phyloP scores from a whole-genome alignment of 2,888 invertebrate species.

The Drosophila hamatofila region DNA sequence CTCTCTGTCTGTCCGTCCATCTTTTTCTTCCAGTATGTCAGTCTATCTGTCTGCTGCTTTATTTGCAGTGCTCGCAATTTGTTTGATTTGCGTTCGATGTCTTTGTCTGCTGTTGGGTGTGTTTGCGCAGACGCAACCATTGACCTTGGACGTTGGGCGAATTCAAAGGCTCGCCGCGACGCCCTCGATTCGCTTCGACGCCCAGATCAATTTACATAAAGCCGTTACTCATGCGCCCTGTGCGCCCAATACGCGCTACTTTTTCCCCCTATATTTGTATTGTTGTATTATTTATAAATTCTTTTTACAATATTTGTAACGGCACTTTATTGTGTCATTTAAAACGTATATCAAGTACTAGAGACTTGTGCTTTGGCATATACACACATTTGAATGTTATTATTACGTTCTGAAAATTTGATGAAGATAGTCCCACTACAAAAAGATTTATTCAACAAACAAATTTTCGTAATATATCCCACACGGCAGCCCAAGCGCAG shows the following conservation, averaged over 20 bases:
- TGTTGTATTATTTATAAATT: constrained; percentile 44
- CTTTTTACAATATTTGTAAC: constrained; percentile 70
- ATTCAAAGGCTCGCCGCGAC: constrained; percentile 59
- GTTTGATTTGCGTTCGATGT: constrained; percentile 31
- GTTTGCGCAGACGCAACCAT: constrained; percentile 72
- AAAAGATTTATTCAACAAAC: too few species aligned
- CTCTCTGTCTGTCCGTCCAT: background rate
- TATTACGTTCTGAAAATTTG: too few species aligned
- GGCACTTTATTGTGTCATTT: constrained; percentile 68
- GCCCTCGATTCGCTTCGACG: constrained; percentile 47
- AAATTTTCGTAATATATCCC: too few species aligned
- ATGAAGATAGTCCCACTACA: too few species aligned
- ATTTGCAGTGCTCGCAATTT: constrained; percentile 38
- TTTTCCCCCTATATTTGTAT: constrained; percentile 1
- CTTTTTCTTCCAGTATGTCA: background rate
- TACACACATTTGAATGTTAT: too few species aligned
- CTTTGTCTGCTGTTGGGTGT: constrained; percentile 18
- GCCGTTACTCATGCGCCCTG: constrained; percentile 55
- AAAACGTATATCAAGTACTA: too few species aligned
- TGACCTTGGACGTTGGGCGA: constrained; percentile 68
- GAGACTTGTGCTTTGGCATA: too few species aligned
- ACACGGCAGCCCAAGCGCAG: too few species aligned
- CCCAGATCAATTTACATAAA: constrained; percentile 63
- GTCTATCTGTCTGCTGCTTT: constrained; percentile 20
- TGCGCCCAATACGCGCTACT: constrained; percentile 36